Percentiles rank a stretch among this genome's conserved stretches.
Evolutionary conservation across 1,140 invertebrate species (phyloP).

Genomic region (Vanessa tameamea): DNA sequence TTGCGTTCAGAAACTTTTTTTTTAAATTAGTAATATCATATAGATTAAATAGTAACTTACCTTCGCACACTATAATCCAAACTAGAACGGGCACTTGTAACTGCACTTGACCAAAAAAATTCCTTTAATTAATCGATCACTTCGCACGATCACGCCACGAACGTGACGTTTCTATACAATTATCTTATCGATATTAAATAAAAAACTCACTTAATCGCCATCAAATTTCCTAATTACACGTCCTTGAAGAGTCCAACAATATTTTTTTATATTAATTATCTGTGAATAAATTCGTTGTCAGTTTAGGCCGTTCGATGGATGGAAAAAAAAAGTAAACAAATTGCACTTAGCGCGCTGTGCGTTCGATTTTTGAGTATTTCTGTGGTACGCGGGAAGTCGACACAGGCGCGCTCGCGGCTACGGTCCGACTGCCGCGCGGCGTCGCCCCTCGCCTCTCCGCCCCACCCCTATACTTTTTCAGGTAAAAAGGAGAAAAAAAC

Average conservation of each 20-base stretch:
- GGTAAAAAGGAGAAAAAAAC: conserved; percentile 62
- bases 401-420: conserved; percentile 52
- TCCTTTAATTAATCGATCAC: conserved; percentile 53
- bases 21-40: background rate
- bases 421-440: conserved; percentile 60
- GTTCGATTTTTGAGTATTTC: conserved; percentile 41
- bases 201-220: conserved; percentile 47
- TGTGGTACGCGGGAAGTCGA: conserved; percentile 34
- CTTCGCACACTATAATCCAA: conserved; percentile 62
- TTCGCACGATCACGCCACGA: conserved; percentile 53
- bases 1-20: background rate
- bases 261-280: conserved; percentile 8
- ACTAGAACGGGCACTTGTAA: conserved; percentile 45
- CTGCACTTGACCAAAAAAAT: conserved; percentile 52
- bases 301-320: conserved; percentile 46
- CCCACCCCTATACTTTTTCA: conserved; percentile 62
- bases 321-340: conserved; percentile 34
- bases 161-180: conserved; percentile 48
- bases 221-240: conserved; percentile 57
- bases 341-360: conserved; percentile 39
- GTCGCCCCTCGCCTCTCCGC: conserved; percentile 54
- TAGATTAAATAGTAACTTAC: conserved; percentile 42
- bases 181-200: conserved; percentile 65
- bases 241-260: conserved; percentile 45
- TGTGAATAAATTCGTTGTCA: conserved; percentile 54